These are phyloP conservation scores for Clarias macrocephalus DNA, from an alignment of 2,113 vertebrate species.

Conservation along the genomic window DNA sequence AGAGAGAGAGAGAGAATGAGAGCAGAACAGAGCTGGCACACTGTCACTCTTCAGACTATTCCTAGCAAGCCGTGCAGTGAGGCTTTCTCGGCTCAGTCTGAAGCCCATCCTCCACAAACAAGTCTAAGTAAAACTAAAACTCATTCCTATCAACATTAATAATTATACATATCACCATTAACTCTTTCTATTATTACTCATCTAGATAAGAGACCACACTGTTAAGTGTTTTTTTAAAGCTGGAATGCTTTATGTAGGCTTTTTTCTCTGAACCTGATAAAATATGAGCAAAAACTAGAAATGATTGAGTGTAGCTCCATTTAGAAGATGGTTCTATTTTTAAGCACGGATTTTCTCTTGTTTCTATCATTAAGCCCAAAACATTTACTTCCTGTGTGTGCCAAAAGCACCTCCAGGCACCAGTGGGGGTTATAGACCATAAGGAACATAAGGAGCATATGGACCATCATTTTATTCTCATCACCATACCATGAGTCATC, in stretches of 20 bases:
- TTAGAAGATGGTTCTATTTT: constrained; percentile 3
- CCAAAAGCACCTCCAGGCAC: constrained; percentile 21
- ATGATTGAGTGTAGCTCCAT: neutral
- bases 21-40: constrained; percentile 31
- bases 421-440: constrained; percentile 16
- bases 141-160: neutral
- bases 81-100: neutral
- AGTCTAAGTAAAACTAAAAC: constrained; percentile 19
- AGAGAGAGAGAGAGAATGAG: neutral
- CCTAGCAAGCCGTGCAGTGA: constrained; percentile 29
- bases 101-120: constrained; percentile 25
- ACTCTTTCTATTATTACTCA: neutral
- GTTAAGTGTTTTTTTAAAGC: neutral
- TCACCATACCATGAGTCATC: constrained; percentile 31
- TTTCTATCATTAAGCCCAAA: neutral
- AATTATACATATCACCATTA: neutral
- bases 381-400: neutral
- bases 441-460: constrained; percentile 7
- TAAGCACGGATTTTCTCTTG: neutral
- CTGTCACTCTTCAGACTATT: constrained; percentile 40
- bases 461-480: constrained; percentile 20
- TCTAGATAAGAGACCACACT: neutral
- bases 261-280: neutral
- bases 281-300: neutral
- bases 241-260: neutral